phyloP scores from a whole-genome alignment of 1,140 invertebrate species.

The Trialeurodes vaporariorum region DNA sequence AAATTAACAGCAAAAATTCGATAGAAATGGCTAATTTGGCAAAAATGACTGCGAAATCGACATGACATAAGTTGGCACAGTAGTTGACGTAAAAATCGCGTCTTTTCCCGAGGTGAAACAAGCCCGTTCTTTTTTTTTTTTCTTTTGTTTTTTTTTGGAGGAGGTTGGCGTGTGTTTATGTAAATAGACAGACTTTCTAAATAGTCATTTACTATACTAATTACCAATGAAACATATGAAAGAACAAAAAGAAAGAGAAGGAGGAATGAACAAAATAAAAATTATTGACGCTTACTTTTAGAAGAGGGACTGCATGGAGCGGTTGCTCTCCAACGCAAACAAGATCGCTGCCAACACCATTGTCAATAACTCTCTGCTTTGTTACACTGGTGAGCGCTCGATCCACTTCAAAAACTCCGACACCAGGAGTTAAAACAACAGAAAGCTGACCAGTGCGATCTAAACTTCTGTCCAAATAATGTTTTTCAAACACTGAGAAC shows the following conservation, averaged over 20 bases:
- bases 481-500: constrained; percentile 88
- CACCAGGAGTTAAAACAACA: constrained; percentile 94
- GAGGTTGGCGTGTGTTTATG: too few relatives aligned
- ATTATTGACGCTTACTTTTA: constrained; percentile 49
- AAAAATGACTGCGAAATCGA: too few relatives aligned
- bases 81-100: too few relatives aligned
- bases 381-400: constrained; percentile 94
- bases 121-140: too few relatives aligned
- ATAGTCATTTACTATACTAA: constrained; percentile 54
- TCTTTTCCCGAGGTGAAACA: too few relatives aligned
- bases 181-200: too few relatives aligned
- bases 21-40: too few relatives aligned
- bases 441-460: constrained; percentile 95
- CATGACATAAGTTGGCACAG: too few relatives aligned
- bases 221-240: constrained; percentile 50
- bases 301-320: constrained; percentile 89
- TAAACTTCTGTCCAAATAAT: constrained; percentile 94
- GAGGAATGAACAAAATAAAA: too few relatives aligned
- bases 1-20: too few relatives aligned
- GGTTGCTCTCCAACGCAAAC: constrained; percentile 99
- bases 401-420: constrained; percentile 96
- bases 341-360: constrained; percentile 85
- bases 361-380: constrained; percentile 97
- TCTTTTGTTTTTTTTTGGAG: too few relatives aligned
- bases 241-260: constrained; percentile 2